phyloP scores from a whole-genome alignment of 2,113 vertebrate species.

The Macaca mulatta region DNA sequence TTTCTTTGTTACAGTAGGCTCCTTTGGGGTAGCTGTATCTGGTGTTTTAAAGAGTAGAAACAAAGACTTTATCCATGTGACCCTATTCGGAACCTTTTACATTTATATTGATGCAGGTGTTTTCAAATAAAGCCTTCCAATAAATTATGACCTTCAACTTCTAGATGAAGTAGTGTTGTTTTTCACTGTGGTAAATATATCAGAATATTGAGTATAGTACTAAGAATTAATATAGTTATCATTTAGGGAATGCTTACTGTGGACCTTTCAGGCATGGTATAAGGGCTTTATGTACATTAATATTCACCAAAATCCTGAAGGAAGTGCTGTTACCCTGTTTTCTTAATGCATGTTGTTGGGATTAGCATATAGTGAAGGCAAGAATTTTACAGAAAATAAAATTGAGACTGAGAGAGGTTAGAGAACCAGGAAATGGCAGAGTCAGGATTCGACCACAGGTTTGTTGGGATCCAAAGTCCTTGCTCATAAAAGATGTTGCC shows the following conservation, averaged over 20 bases:
- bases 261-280: neutral
- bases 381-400: neutral
- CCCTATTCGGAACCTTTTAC: neutral
- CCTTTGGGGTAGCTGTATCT: neutral
- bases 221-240: neutral
- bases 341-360: neutral
- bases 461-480: neutral
- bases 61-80: neutral
- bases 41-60: neutral
- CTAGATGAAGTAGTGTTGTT: neutral
- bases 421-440: neutral
- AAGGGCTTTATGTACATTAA: neutral
- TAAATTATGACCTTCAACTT: neutral
- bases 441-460: neutral
- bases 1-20: neutral
- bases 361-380: neutral
- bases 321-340: neutral
- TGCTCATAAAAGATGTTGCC: neutral
- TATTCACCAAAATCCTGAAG: neutral
- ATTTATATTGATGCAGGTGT: too few relatives aligned
- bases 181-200: neutral
- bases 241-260: neutral
- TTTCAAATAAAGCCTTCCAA: slow-evolving; percentile 30
- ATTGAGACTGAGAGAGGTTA: neutral
- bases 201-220: neutral